Conservation (phyloP, 2,888 invertebrate species). For the Orthosia gracilis region DNA sequence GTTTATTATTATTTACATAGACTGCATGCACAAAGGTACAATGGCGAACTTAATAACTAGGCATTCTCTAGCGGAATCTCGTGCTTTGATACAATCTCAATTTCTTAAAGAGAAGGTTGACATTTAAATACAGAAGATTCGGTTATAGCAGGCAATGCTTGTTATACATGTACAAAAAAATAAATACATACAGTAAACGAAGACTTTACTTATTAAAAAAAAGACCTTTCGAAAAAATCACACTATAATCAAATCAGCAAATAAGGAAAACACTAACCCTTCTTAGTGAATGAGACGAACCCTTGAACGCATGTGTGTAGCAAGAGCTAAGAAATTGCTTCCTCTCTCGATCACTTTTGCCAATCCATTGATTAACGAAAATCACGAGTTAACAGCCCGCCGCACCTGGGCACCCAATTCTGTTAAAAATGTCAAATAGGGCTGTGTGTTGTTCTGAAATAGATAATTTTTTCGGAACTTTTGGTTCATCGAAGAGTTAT, state of each 20-base stretch:
- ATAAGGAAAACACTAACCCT: slow-evolving; percentile 62
- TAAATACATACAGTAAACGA: too few relatives aligned
- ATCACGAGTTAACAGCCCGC: slow-evolving; percentile 78
- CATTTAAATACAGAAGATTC: too few relatives aligned
- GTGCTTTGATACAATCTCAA: too few relatives aligned
- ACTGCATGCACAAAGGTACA: too few relatives aligned
- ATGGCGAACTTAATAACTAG: too few relatives aligned
- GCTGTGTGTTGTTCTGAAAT: slow-evolving; percentile 23
- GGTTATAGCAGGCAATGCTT: too few relatives aligned
- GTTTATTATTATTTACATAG: too few relatives aligned
- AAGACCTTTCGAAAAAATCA: slow-evolving; percentile 55
- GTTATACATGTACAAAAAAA: too few relatives aligned
- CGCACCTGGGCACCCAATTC: slow-evolving; percentile 82
- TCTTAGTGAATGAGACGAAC: slow-evolving; percentile 58
- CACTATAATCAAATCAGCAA: slow-evolving; percentile 56
- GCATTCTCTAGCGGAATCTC: too few relatives aligned
- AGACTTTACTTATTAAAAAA: too few relatives aligned
- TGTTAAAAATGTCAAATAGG: slow-evolving; percentile 73
- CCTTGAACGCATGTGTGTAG: slow-evolving; percentile 67
- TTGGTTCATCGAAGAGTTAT: background rate
- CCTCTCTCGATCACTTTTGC: slow-evolving; percentile 73
- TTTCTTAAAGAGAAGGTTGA: too few relatives aligned
- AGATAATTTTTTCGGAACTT: background rate
- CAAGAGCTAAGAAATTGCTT: slow-evolving; percentile 86
- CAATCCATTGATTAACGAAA: slow-evolving; percentile 86